Base-by-base conservation (phyloP, 2,113 vertebrate species). In the Ceyx cyanopectus region DNA sequence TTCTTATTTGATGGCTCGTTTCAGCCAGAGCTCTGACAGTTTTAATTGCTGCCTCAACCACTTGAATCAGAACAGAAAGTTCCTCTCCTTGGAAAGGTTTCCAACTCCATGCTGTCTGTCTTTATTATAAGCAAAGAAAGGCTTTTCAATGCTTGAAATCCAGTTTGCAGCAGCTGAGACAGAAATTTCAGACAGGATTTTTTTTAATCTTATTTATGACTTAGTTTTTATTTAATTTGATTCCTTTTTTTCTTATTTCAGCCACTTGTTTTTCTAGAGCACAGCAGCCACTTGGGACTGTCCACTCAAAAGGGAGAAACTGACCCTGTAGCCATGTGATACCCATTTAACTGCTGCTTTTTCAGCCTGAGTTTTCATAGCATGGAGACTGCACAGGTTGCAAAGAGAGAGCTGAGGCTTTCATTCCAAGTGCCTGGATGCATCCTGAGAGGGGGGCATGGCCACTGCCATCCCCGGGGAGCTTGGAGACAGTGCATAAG, bases 1-100 rank as follows among this genome's bases (percentile, higher is more conserved):
- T 88, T 90, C 65, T 12, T 6, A 45, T 90, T 21, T 72, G 68
- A 67, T 6, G 15, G 37, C 46, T 85, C 66, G 32, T 80, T 93
- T 87, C 53, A 70, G 37, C 37, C 67, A n/a, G 24, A 81, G 60
- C 34, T 43, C 77, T n/a, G 65, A 29, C 66, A 67, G 70, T 81
- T 72, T 94, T 83, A 92, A 83, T 75, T 68, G 32, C 29, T 62
- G 40, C 83, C 80, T 77, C 53, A 63, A 37, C 23, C 11, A 26
- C 40, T 91, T 81, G n/a, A 43, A 85, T 81, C 29, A 70, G 83
- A 94, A 80, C n/a, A 85, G 18, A 53, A 75, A 77, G 18, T 78
- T 85, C 4, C 7, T 12, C 34, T 88, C 57, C 51, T 83, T 69
- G 60, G 58, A 66, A 91, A 30, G 14, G 70, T 85, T 90, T 67